phyloP scores from a whole-genome alignment of 2,888 invertebrate species.

The Orgyia antiqua region DNA sequence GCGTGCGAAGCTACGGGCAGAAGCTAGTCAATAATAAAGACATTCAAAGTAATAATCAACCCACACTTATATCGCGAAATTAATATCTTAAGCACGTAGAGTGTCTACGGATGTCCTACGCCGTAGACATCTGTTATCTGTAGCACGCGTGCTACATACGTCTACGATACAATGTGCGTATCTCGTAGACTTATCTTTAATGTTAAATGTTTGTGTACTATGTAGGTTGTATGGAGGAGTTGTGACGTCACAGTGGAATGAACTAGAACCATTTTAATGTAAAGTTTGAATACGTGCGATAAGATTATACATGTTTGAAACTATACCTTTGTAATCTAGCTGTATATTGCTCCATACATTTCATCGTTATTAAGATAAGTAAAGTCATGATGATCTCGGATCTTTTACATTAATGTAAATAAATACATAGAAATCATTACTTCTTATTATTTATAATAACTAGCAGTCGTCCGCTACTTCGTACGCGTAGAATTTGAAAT shows the following conservation, averaged over 20 bases:
- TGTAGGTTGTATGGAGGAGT: slow-evolving; percentile 3
- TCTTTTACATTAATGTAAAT: too few relatives aligned
- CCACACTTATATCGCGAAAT: background rate
- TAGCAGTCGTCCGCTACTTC: too few relatives aligned
- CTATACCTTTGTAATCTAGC: too few relatives aligned
- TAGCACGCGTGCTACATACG: slow-evolving; percentile 19
- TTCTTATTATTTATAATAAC: too few relatives aligned
- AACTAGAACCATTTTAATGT: background rate
- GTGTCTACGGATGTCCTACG: slow-evolving; percentile 13
- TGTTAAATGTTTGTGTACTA: slow-evolving; percentile 16
- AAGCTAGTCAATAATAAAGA: slow-evolving; percentile 1
- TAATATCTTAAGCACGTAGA: slow-evolving; percentile 7
- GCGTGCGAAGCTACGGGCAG: too few relatives aligned
- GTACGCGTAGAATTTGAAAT: too few relatives aligned
- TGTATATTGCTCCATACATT: too few relatives aligned
- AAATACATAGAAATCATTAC: too few relatives aligned
- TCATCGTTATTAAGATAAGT: too few relatives aligned
- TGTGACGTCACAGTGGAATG: slow-evolving; percentile 10
- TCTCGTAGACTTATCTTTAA: slow-evolving; percentile 6
- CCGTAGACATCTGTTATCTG: slow-evolving; percentile 8
- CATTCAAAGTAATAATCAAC: background rate
- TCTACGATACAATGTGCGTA: slow-evolving; percentile 10
- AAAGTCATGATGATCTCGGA: too few relatives aligned
- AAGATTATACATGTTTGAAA: too few relatives aligned
- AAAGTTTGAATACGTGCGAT: background rate